Evolutionary conservation across 2,888 invertebrate genomes (phyloP), one percentile per base, ranked within the genome.

Genomic region (Acrobasis repandana): DNA sequence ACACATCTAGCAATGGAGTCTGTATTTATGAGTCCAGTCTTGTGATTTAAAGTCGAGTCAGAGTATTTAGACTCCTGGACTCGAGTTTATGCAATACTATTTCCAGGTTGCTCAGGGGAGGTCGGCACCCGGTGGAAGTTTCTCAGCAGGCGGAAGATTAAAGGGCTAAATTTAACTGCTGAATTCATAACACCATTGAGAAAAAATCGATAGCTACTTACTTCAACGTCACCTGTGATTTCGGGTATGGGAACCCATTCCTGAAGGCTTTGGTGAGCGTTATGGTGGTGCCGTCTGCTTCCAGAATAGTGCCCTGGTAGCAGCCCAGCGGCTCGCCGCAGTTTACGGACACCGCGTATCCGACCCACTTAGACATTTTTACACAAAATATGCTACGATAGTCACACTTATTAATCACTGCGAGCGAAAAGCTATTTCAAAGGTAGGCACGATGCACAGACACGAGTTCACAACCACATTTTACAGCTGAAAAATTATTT

Each of bases 331-430:
- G 94, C 63, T 95, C 95, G 33, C 94, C 94, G 83, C 97, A 97
- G 81, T 96, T 95, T 64, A 98, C 95, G 16, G 97, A 97, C 67
- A 98, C 96, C 69, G 96, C 95, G 82, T 95, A 96, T 58, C 97
- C 98, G 66, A 95, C 83, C 94, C 94, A 96, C 71, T 93, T 89
- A 65, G 93, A 90, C 94, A 94, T 94, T 76, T 16, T 14, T 18
- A 18, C 38, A 56, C 56, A 43, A 9, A 56, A 43, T 14, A 14
- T 6, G 43, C 11, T 43, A 43, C 11, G 2, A n/a, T 3, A 14
- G 14, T 14, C 43, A 11, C 43, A 14, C 43, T 43, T 1, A 14
- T 14, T 43, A 14, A 43, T 43, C 11, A 43, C 14, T 43, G 14
- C 43, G 2, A 43, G 14, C 43, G 2, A 43, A 43, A 43, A 43